Base-by-base conservation (phyloP, 2,888 invertebrate species). In the Aspidiotus rigidus region DNA sequence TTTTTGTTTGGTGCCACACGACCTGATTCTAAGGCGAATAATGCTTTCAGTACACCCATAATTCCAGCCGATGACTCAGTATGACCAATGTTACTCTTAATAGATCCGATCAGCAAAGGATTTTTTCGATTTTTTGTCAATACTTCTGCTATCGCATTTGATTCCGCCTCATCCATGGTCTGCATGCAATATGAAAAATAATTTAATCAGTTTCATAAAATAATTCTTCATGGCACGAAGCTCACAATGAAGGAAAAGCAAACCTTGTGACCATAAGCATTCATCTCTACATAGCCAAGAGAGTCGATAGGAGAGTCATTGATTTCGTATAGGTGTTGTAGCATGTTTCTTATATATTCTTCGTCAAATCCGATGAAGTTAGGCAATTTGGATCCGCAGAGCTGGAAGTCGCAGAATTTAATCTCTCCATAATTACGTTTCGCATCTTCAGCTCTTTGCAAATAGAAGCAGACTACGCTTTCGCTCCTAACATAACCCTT, bases 21-120 rank as follows among this genome's bases (percentile, higher is more conserved):
- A 7, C 74, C 74, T 10, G 70, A 69, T 60, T 76, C 72, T 71
- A 74, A 63, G 7, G 74, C 74, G 15, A 75, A 66, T 59, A 75
- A 28, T 1, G 73, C 79, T 76, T 83, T 83, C 15, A 79, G 79
- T 49, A 83, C 72, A 7, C 80, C 77, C 56, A 80, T 79, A 39
- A 82, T 74, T 42, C 80, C 74, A 7, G 77, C 74, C 39, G 75
- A 73, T 10, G 82, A 81, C 74, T 84, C 84, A 6, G 82, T 78
- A 73, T 84, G 84, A 3, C 84, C 84, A 79, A 84, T 81, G 76
- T 84, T 84, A 49, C 82, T 82, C 74, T 84, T 84, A 53, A 83
- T 81, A 0, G 83, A 83, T 10, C 84, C 84, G 70, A 84, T 80
- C 16, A 81, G 76, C 16, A 85, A 77, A 7, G 83, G 82, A 0